phyloP scores from a whole-genome alignment of 2,888 invertebrate genomes.

The Pollenia griseotomentosa region DNA sequence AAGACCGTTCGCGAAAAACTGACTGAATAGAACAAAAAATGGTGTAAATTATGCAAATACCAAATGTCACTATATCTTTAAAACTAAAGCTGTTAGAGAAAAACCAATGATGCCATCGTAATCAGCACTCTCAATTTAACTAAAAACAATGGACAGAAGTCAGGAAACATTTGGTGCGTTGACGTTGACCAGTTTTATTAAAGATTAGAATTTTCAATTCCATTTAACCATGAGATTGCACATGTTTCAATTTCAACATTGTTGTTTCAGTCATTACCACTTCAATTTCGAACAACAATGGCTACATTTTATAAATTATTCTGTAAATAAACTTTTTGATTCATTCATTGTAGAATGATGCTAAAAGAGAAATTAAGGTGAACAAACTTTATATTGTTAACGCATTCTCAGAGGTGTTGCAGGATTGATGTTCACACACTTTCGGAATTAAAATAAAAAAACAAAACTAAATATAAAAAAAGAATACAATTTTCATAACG shows the following conservation, averaged over 20 bases:
- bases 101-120: too few relatives aligned
- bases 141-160: too few relatives aligned
- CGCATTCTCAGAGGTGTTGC: slow-evolving; percentile 18
- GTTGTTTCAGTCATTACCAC: slow-evolving; percentile 38
- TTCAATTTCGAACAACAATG: slow-evolving; percentile 12
- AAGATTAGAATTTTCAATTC: too few relatives aligned
- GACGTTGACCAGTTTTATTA: too few relatives aligned
- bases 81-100: too few relatives aligned
- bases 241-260: slow-evolving; percentile 13
- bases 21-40: too few relatives aligned
- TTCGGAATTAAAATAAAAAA: not conserved
- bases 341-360: slow-evolving; percentile 4
- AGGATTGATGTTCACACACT: slow-evolving; percentile 3
- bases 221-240: not conserved
- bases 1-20: too few relatives aligned
- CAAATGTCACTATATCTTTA: too few relatives aligned
- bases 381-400: slow-evolving; percentile 38
- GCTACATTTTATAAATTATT: slow-evolving; percentile 28
- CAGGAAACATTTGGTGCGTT: too few relatives aligned
- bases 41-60: too few relatives aligned
- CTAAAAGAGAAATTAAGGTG: not conserved
- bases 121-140: too few relatives aligned
- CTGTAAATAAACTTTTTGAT: slow-evolving; percentile 34
- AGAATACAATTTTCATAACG: slow-evolving; percentile 17
- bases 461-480: not conserved